Base-by-base conservation (phyloP, 2,888 invertebrate genomes). In the Ctena decussata region DNA sequence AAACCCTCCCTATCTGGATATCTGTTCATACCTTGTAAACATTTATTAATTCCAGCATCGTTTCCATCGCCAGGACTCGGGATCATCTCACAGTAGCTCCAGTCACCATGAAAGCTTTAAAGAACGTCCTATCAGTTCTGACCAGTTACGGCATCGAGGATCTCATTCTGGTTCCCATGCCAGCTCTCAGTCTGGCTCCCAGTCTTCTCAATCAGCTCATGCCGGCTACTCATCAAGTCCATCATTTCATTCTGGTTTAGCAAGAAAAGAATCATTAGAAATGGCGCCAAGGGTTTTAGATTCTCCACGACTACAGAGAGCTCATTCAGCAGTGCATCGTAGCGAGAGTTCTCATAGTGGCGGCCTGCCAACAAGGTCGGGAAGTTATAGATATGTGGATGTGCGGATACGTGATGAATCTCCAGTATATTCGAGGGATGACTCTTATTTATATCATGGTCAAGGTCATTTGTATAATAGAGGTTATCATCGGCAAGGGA, bases 51-150 rank as follows among this genome's bases (percentile, higher is more conserved):
- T 92, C 35, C 91, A 93, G 92, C 92, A 92, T n/a, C 94, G 94
- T 39, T 95, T 95, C 90, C 92, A 93, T 79, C 93, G 94, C 21
- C 95, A 95, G 78, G 95, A 96, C 82, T 94, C 94, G 11, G 85
- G 91, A 6, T 94, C 94, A 32, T 94, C 94, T 11, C 91, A 93
- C 74, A 94, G 93, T 80, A 93, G 93, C 85, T 93, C 93, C 46
- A 89, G 93, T 83, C 92, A 92, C 35, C 92, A 91, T 81, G 93
- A 93, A 27, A 89, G 89, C 73, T 85, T 88, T 76, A 89, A 88
- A 27, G 93, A 91, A 30, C 90, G 91, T 53, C 87, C 89, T 3
- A 84, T 91, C 46, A 91, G 92, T 73, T 90, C 93, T 72, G 94
- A 93, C 8, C 93, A 93, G 74, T 80, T 92, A 12, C 88, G 92